Evolutionary conservation across 2,888 invertebrate genomes (phyloP), one percentile per base, ranked within the genome.

Genomic region (Ligdia adustata): DNA sequence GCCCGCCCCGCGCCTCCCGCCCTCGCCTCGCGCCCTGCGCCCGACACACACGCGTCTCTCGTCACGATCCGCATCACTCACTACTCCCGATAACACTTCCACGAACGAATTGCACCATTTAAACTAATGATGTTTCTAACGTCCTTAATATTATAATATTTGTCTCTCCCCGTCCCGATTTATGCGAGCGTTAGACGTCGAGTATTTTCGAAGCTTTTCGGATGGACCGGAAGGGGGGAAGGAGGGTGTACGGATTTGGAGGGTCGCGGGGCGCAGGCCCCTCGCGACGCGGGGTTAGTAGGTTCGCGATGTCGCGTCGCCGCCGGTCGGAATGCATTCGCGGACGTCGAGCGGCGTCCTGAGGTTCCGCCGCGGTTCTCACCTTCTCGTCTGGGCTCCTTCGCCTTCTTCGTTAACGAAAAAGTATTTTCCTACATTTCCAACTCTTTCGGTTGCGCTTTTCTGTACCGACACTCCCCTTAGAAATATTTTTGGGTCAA

Each of bases 271-370:
- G 84, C 76, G 85, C 83, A 81, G 81, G 81, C 86, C 86, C 86
- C 85, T 83, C 82, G 82, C 82, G 68, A 79, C 79, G 87, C 87
- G 86, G 89, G 87, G 89, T 87, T 88, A 89, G 88, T 88, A 86
- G 88, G 88, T 87, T 86, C 89, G 88, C 87, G 82, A 85, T 84
- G 87, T 87, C 88, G 88, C 84, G 82, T 82, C 86, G 87, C 77
- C 76, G 83, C 79, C 85, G 87, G 88, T 82, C 84, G 86, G 88
- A 86, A 89, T 89, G 89, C 89, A 89, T 89, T 89, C 88, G 87
- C 87, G 88, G 81, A 86, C 85, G 85, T 86, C 81, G 84, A 87
- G 85, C 82, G 82, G 87, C 79, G 83, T 87, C 85, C 87, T 87
- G 73, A 87, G 88, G 88, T 87, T 79, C 81, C 87, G 80, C 76